Base-by-base conservation (phyloP, 2,888 invertebrate genomes). In the Arge pagana region DNA sequence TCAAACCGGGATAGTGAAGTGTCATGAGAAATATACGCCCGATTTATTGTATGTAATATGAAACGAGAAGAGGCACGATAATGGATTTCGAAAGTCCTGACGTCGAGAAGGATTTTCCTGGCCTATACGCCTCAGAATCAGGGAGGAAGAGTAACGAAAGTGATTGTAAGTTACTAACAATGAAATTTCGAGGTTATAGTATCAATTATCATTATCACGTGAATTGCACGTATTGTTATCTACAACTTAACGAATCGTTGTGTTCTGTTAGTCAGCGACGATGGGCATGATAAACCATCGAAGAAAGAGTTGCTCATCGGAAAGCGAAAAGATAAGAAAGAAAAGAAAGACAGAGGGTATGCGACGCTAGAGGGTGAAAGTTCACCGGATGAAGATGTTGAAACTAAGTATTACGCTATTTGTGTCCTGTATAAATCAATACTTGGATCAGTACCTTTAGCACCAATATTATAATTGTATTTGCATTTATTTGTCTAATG, bases 281-380 rank as follows among this genome's bases (percentile, higher is more conserved):
- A 87, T 55, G 86, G 85, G 53, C 89, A 91, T 72, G 90, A 90
- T 41, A 86, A 87, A 69, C 82, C 85, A 48, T 85, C 87, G 59
- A 91, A 90, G 67, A 91, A 90, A 66, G 91, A 91, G 67, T 79
- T 89, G 39, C 77, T 91, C 21, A 84, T 85, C 62, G 89, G 89
- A 1, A 85, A 90, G 57, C 82, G 88, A 0, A 93, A 91, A 70
- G 93, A 93, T 51, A 90, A 89, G 64, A 93, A 92, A 72, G 92
- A 89, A 35, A 90, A 91, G 68, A 90, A 90, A 75, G 93, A 93
- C 68, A 83, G 90, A 64, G 94, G 95, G 2, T 96, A 96, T 82
- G 93, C 93, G 40, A 92, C 94, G 18, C 81, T 96, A 63, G 95
- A 92, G 77, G 95, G 94, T 33, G 93, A 93, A 77, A 94, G 95